Percentiles rank a stretch among this genome's conserved stretches.
Conservation (phyloP, 23 tunicate genomes). For the Halocynthia aurantium region DNA sequence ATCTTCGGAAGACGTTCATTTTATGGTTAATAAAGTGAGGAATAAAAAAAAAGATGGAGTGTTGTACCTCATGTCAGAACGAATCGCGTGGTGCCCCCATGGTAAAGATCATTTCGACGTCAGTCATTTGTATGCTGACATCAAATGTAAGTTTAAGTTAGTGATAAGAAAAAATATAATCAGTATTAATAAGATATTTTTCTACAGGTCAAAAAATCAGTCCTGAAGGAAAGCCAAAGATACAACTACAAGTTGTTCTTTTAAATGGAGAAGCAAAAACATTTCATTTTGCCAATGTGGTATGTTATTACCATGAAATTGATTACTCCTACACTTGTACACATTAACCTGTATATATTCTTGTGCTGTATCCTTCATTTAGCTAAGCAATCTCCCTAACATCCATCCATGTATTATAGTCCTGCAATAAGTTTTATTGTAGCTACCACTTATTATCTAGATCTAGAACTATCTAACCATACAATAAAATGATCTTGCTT, state of each 20-base stretch:
- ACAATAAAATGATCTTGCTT: too few species aligned
- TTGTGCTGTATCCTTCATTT: too few species aligned
- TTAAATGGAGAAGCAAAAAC: constrained; percentile 59
- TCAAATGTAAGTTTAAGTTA: constrained; percentile 57
- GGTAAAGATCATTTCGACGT: constrained; percentile 79
- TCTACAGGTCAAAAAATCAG: constrained; percentile 79
- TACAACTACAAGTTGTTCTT: constrained; percentile 79
- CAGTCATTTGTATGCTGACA: constrained; percentile 57
- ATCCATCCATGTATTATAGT: too few species aligned
- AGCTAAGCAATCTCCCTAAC: too few species aligned
- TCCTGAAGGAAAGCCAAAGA: constrained; percentile 89
- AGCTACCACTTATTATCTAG: too few species aligned
- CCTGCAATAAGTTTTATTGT: too few species aligned
- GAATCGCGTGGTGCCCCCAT: constrained; percentile 91
- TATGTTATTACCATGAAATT: constrained; percentile 1
- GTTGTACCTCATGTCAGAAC: constrained; percentile 69
- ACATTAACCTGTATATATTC: neutral
- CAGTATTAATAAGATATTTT: neutral
- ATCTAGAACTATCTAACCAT: too few species aligned
- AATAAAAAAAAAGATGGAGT: constrained; percentile 83
- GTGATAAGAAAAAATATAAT: neutral
- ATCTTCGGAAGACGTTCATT: constrained; percentile 65
- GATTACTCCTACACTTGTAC: too few species aligned
- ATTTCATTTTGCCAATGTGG: constrained; percentile 80
- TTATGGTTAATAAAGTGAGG: constrained; percentile 58